These are phyloP conservation scores for Hydropotes inermis DNA, from an alignment of 2,113 vertebrate genomes.

Conservation along the genomic window DNA sequence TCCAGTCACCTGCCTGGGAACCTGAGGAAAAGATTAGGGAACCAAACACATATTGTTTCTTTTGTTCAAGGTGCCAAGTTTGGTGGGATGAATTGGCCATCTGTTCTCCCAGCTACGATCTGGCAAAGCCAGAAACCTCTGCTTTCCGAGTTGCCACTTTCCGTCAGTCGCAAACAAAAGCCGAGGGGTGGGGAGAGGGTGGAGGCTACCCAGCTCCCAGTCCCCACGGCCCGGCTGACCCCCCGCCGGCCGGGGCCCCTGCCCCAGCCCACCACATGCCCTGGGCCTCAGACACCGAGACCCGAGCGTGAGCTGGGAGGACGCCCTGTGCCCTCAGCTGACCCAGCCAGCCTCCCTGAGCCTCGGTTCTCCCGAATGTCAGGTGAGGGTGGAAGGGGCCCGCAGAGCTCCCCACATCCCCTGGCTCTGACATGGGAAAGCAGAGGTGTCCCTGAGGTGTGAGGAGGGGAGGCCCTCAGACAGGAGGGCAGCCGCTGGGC, in stretches of 20 bases:
- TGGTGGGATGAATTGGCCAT: conserved; percentile 83
- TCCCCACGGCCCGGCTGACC: neutral
- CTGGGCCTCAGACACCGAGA: neutral
- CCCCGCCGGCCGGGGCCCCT: accelerated
- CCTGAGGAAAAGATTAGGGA: conserved; percentile 82
- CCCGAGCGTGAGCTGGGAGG: accelerated
- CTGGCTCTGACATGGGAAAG: neutral
- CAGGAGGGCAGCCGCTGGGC: neutral
- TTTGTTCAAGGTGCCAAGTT: conserved; percentile 82
- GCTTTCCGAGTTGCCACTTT: conserved; percentile 77
- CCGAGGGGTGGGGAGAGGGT: neutral
- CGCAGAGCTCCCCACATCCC: neutral
- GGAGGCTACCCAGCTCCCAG: neutral
- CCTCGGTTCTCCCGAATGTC: neutral
- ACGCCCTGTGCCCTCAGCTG: neutral
- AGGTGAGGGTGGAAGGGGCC: accelerated
- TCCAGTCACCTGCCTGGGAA: conserved; percentile 84
- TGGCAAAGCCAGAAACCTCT: conserved; percentile 77
- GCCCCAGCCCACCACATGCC: neutral
- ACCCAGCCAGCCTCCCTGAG: neutral
- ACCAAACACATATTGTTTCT: conserved; percentile 82
- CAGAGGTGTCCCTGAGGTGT: accelerated
- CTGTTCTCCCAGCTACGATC: conserved; percentile 78
- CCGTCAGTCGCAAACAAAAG: conserved; percentile 75
- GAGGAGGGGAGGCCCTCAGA: neutral